A percentile compares a stretch with the other conserved stretches of the same genome.
These are phyloP conservation scores for Adelphocoris suturalis DNA, from an alignment of 2,888 invertebrate genomes.

Conservation along the genomic window DNA sequence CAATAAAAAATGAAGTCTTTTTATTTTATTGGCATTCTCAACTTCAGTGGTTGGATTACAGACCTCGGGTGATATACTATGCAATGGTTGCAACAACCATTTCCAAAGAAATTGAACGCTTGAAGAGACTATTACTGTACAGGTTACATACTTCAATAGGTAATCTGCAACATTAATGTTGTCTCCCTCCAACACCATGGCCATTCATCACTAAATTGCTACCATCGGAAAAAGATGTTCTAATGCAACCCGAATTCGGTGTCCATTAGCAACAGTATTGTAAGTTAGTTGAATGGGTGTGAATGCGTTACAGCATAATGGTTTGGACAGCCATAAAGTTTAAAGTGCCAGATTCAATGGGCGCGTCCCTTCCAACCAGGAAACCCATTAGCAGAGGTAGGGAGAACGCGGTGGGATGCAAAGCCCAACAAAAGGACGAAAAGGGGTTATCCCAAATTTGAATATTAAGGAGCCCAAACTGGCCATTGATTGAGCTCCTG, in stretches of 20 bases:
- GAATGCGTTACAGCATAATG: conserved; percentile 31
- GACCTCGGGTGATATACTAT: no score
- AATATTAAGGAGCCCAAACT: conserved; percentile 56
- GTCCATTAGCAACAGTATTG: conserved; percentile 13
- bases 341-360: conserved; percentile 44
- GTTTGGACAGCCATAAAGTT: conserved; percentile 40
- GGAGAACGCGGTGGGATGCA: conserved; percentile 6
- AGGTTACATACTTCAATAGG: no score
- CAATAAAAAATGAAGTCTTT: no score
- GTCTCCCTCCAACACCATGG: no score
- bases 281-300: conserved; percentile 5
- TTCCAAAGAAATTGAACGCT: no score
- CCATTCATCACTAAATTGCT: no score
- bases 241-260: background rate
- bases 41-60: no score
- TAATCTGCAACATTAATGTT: no score
- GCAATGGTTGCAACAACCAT: no score
- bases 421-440: conserved; percentile 7
- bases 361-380: conserved; percentile 1
- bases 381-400: conserved; percentile 48
- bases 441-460: conserved; percentile 62
- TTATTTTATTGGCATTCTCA: no score
- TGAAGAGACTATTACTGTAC: no score
- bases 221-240: no score
- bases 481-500: conserved; percentile 52